These are phyloP conservation scores for Centrocercus urophasianus DNA, from an alignment of 2,113 vertebrate genomes.

Conservation along the genomic window DNA sequence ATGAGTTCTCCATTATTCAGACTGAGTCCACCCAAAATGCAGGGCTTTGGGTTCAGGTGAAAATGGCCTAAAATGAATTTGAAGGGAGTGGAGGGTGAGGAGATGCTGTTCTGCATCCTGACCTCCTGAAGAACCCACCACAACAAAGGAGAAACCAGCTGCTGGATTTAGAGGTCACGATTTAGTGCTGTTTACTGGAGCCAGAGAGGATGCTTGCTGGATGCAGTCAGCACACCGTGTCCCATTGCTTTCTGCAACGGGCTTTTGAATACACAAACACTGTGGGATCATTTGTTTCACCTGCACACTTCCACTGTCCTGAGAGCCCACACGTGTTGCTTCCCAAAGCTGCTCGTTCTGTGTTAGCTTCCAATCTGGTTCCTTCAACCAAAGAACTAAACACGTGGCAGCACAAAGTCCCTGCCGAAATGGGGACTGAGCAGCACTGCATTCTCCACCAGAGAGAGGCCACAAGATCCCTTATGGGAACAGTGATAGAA, in stretches of 20 bases:
- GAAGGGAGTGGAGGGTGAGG: no score
- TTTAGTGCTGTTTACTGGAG: not conserved
- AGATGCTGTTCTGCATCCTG: not conserved
- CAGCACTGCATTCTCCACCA: not conserved
- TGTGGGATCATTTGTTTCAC: rapidly evolving
- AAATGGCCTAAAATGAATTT: not conserved
- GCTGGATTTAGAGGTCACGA: not conserved
- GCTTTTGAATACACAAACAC: not conserved
- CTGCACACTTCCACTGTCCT: not conserved
- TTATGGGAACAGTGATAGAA: not conserved
- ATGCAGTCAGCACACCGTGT: not conserved
- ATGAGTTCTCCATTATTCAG: not conserved
- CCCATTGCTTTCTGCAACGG: not conserved
- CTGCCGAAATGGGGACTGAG: not conserved
- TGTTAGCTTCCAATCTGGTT: not conserved
- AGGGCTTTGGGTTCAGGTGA: not conserved
- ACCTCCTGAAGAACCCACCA: not conserved
- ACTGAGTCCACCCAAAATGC: not conserved
- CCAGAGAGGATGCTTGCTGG: not conserved
- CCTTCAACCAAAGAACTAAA: not conserved
- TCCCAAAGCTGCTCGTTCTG: not conserved
- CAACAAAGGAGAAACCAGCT: not conserved
- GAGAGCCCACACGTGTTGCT: not conserved
- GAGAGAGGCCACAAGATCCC: not conserved
- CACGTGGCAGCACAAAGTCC: rapidly evolving